Conservation (phyloP, 2,888 invertebrate genomes). For the Hyposoter didymator region DNA sequence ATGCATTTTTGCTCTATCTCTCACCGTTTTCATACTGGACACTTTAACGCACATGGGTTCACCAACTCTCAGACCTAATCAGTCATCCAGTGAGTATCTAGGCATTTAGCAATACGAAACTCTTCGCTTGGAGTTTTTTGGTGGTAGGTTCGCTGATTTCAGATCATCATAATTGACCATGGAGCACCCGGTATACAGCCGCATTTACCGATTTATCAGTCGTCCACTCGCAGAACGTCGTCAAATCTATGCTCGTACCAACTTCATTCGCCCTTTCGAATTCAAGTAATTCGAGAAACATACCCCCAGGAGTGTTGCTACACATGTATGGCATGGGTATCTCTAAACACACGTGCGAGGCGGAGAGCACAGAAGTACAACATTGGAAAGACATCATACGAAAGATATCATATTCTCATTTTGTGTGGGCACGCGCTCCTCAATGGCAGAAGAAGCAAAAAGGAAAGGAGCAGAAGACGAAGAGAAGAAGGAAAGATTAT, state of each 20-base stretch:
- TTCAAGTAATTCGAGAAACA: slow-evolving; percentile 7
- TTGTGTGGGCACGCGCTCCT: slow-evolving; percentile 41
- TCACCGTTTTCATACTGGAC: not conserved
- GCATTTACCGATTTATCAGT: slow-evolving; percentile 6
- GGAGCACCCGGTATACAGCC: not conserved
- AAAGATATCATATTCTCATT: slow-evolving; percentile 60
- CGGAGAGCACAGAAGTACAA: slow-evolving; percentile 40
- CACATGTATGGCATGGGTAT: slow-evolving; percentile 23
- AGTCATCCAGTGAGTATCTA: not conserved
- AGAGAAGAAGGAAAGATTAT: slow-evolving; percentile 39
- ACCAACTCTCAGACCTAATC: not conserved
- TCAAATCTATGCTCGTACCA: not conserved
- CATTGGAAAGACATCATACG: slow-evolving; percentile 32
- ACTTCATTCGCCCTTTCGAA: slow-evolving; percentile 28
- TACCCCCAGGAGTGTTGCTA: slow-evolving; percentile 21
- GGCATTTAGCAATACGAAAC: not conserved
- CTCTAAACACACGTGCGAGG: slow-evolving; percentile 43
- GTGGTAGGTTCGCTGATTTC: not conserved
- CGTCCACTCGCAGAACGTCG: not conserved
- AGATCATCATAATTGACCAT: not conserved
- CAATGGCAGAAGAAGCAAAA: slow-evolving; percentile 18
- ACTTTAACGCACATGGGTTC: not conserved
- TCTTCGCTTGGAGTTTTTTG: not conserved
- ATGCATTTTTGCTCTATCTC: not conserved
- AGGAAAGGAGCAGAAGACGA: not conserved